Conservation (phyloP, 2,888 invertebrate species). For the Anagyrus pseudococci region DNA sequence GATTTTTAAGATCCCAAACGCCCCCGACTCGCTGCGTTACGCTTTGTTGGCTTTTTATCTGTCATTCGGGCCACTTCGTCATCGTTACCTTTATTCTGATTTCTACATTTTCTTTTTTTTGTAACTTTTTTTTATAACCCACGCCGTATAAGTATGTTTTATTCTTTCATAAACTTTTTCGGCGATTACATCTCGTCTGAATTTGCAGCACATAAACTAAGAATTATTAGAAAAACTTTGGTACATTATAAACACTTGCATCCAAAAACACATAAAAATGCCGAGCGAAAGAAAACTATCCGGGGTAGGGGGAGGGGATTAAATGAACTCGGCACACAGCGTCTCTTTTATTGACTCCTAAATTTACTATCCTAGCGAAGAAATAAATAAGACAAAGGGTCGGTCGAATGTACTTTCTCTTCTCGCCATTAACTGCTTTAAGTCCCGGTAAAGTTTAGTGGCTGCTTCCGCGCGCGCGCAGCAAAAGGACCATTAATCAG, state of each 20-base stretch:
- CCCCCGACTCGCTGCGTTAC: not conserved
- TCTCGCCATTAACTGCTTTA: constrained; percentile 10
- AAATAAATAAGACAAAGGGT: constrained; percentile 35
- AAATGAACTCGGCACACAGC: no score
- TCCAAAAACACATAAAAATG: no score
- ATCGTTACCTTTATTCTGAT: not conserved
- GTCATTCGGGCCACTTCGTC: constrained; percentile 2
- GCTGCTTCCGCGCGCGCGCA: no score
- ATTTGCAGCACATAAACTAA: no score
- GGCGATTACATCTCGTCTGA: not conserved
- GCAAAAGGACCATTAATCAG: constrained; percentile 21
- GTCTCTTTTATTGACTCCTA: constrained; percentile 24
- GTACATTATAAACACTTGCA: no score
- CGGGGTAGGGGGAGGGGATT: not conserved
- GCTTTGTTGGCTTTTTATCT: constrained; percentile 4
- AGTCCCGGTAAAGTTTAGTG: constrained; percentile 18
- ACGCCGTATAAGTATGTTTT: not conserved
- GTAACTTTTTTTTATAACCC: not conserved
- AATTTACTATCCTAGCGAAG: constrained; percentile 28
- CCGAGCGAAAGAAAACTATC: not conserved
- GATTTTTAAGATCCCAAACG: constrained; percentile 27
- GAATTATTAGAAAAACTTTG: no score
- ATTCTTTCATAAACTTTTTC: not conserved
- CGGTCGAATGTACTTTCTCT: not conserved
- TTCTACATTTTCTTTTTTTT: not conserved